phyloP scores from a whole-genome alignment of 2,888 invertebrate species.

The Polia nebulosa region DNA sequence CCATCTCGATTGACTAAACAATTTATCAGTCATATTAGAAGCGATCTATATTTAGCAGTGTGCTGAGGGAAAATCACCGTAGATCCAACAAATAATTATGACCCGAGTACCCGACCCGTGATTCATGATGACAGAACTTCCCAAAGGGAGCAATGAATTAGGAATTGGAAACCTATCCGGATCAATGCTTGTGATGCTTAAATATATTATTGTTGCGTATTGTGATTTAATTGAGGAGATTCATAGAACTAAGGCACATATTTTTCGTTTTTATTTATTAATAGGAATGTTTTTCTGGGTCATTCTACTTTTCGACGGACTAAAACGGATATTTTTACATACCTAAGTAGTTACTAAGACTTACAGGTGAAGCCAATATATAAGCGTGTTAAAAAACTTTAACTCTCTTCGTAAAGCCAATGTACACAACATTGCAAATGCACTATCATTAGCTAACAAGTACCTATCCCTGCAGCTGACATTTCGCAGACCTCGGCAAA shows the following conservation, averaged over 20 bases:
- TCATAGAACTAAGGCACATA: neutral
- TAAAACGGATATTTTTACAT: too few relatives aligned
- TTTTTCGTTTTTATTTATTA: too few relatives aligned
- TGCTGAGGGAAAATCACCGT: conserved; percentile 59
- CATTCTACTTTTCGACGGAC: too few relatives aligned
- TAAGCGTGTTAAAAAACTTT: too few relatives aligned
- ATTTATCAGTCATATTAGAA: conserved; percentile 65
- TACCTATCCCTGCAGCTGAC: conserved; percentile 40
- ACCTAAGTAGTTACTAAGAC: too few relatives aligned
- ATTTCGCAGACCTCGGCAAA: conserved; percentile 14
- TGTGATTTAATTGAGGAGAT: neutral
- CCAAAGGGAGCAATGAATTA: conserved; percentile 71
- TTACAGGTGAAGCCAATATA: too few relatives aligned
- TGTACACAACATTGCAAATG: conserved; percentile 42
- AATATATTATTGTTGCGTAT: conserved; percentile 13
- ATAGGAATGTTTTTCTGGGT: too few relatives aligned
- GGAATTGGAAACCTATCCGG: conserved; percentile 54
- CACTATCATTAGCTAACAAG: conserved; percentile 51
- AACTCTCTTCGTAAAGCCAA: neutral
- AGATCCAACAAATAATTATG: conserved; percentile 70
- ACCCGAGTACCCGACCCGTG: conserved; percentile 67
- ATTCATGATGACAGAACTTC: conserved; percentile 74
- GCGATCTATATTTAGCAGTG: conserved; percentile 54
- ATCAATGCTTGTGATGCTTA: conserved; percentile 27
- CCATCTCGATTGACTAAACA: conserved; percentile 51